Evolutionary conservation across 2,888 invertebrate species (phyloP).

Genomic region (Linhomoeus sp.): DNA sequence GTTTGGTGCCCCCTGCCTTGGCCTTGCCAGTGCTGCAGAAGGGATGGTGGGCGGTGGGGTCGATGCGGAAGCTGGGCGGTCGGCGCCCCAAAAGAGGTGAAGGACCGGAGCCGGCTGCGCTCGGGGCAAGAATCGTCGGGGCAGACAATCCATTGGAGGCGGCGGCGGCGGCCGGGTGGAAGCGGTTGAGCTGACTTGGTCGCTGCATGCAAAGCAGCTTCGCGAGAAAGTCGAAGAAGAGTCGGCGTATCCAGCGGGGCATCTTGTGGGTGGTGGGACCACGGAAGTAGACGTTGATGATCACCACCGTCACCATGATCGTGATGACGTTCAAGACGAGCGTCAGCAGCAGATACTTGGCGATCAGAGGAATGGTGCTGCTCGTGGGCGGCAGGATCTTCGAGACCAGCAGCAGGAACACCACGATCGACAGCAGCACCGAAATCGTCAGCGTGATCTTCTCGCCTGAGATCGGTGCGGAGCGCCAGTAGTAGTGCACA

Average conservation of each 20-base stretch:
- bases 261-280: constrained; percentile 89
- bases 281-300: constrained; percentile 97
- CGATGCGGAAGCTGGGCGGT: too few species aligned
- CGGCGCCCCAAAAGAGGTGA: too few species aligned
- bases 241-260: constrained; percentile 83
- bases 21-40: constrained; percentile 8
- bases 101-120: too few species aligned
- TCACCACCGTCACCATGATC: constrained; percentile 93
- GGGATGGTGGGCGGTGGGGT: constrained; percentile 10
- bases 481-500: too few species aligned
- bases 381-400: constrained; percentile 98
- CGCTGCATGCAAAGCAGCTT: constrained; percentile 80
- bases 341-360: constrained; percentile 84
- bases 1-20: not conserved
- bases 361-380: constrained; percentile 59
- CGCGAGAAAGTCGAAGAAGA: constrained; percentile 84
- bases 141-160: too few species aligned
- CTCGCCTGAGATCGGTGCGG: constrained; percentile 35
- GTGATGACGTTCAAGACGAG: constrained; percentile 99
- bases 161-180: not conserved
- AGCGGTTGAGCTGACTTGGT: constrained; percentile 36
- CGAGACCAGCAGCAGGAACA: constrained; percentile 90
- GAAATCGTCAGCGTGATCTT: constrained; percentile 52
- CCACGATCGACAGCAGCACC: constrained; percentile 95
- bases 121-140: too few species aligned